A percentile compares a stretch with the other conserved stretches of the same genome.
Conservation (phyloP, 2,888 invertebrate genomes). For the Entomobrya proxima region DNA sequence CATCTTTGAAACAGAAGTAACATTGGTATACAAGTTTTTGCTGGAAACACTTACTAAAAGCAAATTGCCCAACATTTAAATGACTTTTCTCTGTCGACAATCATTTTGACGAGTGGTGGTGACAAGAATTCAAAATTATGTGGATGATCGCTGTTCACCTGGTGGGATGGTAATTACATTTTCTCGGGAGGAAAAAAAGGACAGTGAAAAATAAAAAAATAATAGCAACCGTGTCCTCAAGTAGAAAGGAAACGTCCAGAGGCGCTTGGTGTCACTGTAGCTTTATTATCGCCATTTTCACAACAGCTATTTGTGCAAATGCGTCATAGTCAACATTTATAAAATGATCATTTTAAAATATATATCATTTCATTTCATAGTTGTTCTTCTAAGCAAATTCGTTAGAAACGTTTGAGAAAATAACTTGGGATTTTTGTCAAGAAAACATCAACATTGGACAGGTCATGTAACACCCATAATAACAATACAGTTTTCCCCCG, state of each 20-base stretch:
- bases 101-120: constrained; percentile 3
- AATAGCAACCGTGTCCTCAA: not conserved
- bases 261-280: not conserved
- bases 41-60: not conserved
- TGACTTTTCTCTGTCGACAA: not conserved
- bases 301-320: not conserved
- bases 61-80: not conserved
- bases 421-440: too few species aligned
- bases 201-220: not conserved
- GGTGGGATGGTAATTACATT: constrained; percentile 11
- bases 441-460: too few species aligned
- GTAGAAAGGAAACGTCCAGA: constrained; percentile 7
- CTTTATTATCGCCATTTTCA: not conserved
- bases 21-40: too few species aligned
- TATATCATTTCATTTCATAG: too few species aligned
- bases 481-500: not conserved
- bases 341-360: not conserved
- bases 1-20: too few species aligned
- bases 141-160: not conserved
- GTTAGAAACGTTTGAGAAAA: too few species aligned
- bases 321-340: not conserved
- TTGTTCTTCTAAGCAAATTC: too few species aligned
- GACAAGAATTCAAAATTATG: constrained; percentile 26
- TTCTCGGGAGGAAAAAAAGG: not conserved
- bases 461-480: too few species aligned